These are phyloP conservation scores for Drosophila saltans DNA, from an alignment of 1,140 invertebrate genomes.

Conservation along the genomic window DNA sequence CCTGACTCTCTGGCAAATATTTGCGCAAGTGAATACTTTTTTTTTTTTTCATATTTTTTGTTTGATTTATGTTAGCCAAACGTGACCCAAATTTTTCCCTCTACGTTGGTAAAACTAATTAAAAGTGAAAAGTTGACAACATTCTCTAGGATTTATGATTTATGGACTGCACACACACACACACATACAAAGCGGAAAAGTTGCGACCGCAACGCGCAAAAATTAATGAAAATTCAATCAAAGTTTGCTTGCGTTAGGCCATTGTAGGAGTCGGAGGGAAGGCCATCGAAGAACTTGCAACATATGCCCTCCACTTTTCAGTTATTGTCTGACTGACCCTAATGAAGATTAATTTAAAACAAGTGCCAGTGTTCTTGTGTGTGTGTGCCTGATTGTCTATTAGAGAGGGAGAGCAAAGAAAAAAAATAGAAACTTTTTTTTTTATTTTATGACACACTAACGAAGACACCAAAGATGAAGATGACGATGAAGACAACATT, in stretches of 20 bases:
- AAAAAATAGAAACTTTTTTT: slow-evolving; percentile 27
- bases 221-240: slow-evolving; percentile 80
- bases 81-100: slow-evolving; percentile 69
- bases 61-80: slow-evolving; percentile 30
- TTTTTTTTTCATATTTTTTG: slow-evolving; percentile 52
- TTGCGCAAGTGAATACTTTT: slow-evolving; percentile 73
- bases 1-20: slow-evolving; percentile 51
- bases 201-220: slow-evolving; percentile 62
- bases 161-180: slow-evolving; percentile 43
- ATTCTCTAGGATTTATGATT: slow-evolving; percentile 73
- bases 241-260: slow-evolving; percentile 58
- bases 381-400: slow-evolving; percentile 32
- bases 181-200: slow-evolving; percentile 27
- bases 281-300: slow-evolving; percentile 40
- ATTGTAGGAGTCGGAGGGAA: background rate
- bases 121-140: slow-evolving; percentile 80
- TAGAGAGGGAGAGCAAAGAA: slow-evolving; percentile 21
- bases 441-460: slow-evolving; percentile 36
- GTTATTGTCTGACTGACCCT: slow-evolving; percentile 61
- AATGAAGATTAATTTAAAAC: slow-evolving; percentile 79
- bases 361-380: slow-evolving; percentile 42
- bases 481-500: slow-evolving; percentile 35
- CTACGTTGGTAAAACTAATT: slow-evolving; percentile 65
- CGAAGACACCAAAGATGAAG: slow-evolving; percentile 30
- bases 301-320: slow-evolving; percentile 39